phyloP scores from a whole-genome alignment of 2,113 vertebrate genomes.

The Epinephelus fuscoguttatus region DNA sequence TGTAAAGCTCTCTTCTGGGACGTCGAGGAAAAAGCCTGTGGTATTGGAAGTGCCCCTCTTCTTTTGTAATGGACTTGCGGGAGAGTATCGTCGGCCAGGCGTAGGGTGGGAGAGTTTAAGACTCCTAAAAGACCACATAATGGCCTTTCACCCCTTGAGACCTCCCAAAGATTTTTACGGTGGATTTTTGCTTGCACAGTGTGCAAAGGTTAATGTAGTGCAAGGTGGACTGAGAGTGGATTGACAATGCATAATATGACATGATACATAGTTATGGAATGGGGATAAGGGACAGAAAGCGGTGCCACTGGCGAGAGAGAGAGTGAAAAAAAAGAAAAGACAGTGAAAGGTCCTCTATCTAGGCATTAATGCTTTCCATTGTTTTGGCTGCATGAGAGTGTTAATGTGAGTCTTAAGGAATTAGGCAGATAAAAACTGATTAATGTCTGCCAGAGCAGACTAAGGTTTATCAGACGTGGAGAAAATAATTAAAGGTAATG shows the following conservation, averaged over 20 bases:
- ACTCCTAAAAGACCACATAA: conserved; percentile 53
- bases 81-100: conserved; percentile 3
- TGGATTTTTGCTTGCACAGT: conserved; percentile 54
- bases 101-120: conserved; percentile 36
- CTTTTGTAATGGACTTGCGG: conserved; percentile 56
- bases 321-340: conserved; percentile 21
- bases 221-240: conserved; percentile 35
- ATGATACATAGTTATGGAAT: conserved; percentile 53
- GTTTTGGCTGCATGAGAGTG: conserved; percentile 47
- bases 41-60: conserved; percentile 32
- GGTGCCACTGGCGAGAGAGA: neutral
- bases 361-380: conserved; percentile 46
- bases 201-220: conserved; percentile 74
- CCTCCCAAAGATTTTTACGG: conserved; percentile 39
- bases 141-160: conserved; percentile 56
- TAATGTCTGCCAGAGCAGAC: conserved; percentile 18
- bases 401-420: conserved; percentile 49
- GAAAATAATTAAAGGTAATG: conserved; percentile 15
- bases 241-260: conserved; percentile 55
- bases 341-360: conserved; percentile 45
- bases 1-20: conserved; percentile 62
- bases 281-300: conserved; percentile 46
- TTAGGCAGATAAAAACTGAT: conserved; percentile 40
- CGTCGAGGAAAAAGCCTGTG: conserved; percentile 26
- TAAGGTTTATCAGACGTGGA: neutral